Evolutionary conservation across 2,888 invertebrate species (phyloP).

Genomic region (Torymus aiolomorphi): DNA sequence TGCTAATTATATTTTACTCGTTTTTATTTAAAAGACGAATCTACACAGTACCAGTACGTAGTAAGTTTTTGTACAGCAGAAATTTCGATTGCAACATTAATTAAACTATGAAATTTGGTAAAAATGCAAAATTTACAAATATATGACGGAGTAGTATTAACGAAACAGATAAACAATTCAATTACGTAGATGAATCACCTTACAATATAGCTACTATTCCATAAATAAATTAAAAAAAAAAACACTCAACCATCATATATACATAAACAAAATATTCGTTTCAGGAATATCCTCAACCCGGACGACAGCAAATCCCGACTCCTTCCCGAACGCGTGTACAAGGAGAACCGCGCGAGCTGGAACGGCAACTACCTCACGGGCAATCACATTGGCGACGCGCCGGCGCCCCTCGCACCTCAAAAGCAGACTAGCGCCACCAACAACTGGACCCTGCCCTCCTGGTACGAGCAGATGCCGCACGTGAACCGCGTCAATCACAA

Average conservation of each 20-base stretch:
- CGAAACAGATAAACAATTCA: too few species aligned
- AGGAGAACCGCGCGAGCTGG: conserved; percentile 77
- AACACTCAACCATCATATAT: not conserved
- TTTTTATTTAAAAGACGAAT: too few species aligned
- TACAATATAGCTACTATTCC: too few species aligned
- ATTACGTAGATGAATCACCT: too few species aligned
- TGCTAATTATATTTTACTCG: too few species aligned
- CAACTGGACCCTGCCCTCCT: conserved; percentile 69
- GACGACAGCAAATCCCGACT: conserved; percentile 58
- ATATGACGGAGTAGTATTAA: too few species aligned
- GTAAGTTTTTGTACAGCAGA: too few species aligned
- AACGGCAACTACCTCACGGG: conserved; percentile 74
- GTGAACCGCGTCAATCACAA: conserved; percentile 62
- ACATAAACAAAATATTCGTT: too few species aligned
- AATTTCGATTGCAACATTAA: too few species aligned
- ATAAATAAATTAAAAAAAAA: not conserved
- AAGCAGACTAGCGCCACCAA: conserved; percentile 67
- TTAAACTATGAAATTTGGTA: too few species aligned
- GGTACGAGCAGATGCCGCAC: conserved; percentile 69
- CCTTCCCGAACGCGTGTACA: conserved; percentile 72
- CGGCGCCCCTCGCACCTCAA: conserved; percentile 40
- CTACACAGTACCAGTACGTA: too few species aligned
- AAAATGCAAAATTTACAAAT: too few species aligned
- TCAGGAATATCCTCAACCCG: conserved; percentile 48
- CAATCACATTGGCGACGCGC: conserved; percentile 45